Evolutionary conservation across 1,140 invertebrate genomes (phyloP).

Genomic region (Camponotus pennsylvanicus): DNA sequence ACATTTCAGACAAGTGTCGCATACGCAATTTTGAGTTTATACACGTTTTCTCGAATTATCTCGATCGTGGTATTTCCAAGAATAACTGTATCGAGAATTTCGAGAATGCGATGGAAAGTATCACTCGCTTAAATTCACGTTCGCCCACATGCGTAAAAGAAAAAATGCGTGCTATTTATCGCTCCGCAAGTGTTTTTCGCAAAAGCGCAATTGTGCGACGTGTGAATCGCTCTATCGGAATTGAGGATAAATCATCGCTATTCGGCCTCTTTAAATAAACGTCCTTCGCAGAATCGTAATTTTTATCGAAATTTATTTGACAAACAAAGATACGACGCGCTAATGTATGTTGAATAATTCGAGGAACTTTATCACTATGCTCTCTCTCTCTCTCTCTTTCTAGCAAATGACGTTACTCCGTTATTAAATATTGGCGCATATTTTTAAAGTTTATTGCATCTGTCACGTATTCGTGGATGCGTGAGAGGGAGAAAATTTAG

Average conservation of each 20-base stretch:
- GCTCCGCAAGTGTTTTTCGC: neutral
- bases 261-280: slow-evolving; percentile 1
- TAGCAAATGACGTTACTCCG: neutral
- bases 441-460: neutral
- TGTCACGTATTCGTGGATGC: neutral
- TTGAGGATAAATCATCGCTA: slow-evolving; percentile 1
- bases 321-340: slow-evolving; percentile 8
- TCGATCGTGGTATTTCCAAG: slow-evolving; percentile 12
- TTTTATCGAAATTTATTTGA: slow-evolving; percentile 10
- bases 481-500: neutral
- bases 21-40: neutral
- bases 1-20: neutral
- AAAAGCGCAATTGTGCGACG: neutral
- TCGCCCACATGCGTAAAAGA: neutral
- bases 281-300: neutral
- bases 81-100: neutral
- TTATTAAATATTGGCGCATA: neutral
- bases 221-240: slow-evolving; percentile 13
- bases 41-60: neutral
- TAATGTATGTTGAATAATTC: slow-evolving; percentile 6
- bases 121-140: neutral
- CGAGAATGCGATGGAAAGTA: neutral
- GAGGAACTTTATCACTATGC: neutral
- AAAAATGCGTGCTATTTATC: slow-evolving; percentile 12
- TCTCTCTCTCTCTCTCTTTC: too few relatives aligned